Evolutionary conservation across 2,888 invertebrate genomes (phyloP).

Genomic region (Apocheima hispidaria): DNA sequence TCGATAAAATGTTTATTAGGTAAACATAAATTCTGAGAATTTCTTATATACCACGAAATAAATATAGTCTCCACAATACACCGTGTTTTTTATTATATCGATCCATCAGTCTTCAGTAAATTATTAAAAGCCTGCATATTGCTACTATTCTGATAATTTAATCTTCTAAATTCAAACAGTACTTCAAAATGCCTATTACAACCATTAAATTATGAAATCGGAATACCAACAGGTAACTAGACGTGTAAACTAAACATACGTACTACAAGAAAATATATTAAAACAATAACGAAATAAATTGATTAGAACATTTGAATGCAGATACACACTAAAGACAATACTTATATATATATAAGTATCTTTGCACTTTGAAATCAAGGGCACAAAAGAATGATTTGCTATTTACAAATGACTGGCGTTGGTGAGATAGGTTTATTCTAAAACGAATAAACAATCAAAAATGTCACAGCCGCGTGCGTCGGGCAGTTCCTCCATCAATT

Average conservation of each 20-base stretch:
- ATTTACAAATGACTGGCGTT: constrained; percentile 29
- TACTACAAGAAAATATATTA: constrained; percentile 7
- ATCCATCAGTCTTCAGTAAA: constrained; percentile 56
- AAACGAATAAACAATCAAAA: constrained; percentile 70
- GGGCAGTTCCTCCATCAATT: constrained; percentile 44
- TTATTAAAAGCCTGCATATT: constrained; percentile 24
- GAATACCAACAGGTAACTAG: constrained; percentile 34
- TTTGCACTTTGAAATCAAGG: constrained; percentile 3
- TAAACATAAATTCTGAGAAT: constrained; percentile 58
- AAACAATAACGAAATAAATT: constrained; percentile 32
- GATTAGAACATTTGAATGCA: constrained; percentile 25
- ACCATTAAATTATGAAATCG: constrained; percentile 10
- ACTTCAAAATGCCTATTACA: constrained; percentile 15
- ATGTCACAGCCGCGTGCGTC: constrained; percentile 38
- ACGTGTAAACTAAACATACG: no score
- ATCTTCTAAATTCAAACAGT: constrained; percentile 14
- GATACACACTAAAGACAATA: constrained; percentile 1
- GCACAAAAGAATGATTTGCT: constrained; percentile 6
- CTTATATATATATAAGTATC: background rate
- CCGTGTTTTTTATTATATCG: constrained; percentile 55
- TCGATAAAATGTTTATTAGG: no score
- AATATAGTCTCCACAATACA: constrained; percentile 61
- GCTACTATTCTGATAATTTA: constrained; percentile 17
- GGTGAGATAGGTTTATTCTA: constrained; percentile 64
- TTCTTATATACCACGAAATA: constrained; percentile 64